Conservation (phyloP, 2,113 vertebrate species). For the Rhynchomys soricoides region DNA sequence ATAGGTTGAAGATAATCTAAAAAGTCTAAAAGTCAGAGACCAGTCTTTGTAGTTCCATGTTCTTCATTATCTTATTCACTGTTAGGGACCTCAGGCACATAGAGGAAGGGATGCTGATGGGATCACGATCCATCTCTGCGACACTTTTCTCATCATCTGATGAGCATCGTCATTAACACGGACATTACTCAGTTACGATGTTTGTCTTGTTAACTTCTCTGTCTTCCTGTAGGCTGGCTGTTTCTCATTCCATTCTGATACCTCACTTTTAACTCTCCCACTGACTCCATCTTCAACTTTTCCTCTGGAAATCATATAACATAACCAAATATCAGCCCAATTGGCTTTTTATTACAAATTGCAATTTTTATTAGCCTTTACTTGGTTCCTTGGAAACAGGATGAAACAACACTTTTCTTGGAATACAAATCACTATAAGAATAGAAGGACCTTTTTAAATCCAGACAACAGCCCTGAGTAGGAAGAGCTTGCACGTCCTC, state of each 20-base stretch:
- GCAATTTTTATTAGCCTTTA: neutral
- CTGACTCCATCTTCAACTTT: neutral
- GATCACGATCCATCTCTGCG: neutral
- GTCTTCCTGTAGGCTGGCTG: neutral
- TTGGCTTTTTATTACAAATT: slow-evolving; percentile 29
- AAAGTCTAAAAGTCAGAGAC: neutral
- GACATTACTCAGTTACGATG: neutral
- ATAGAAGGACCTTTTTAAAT: neutral
- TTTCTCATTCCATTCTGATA: neutral
- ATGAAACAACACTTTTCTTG: neutral
- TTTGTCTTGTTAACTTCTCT: neutral
- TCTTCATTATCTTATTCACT: neutral
- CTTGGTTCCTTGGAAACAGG: neutral
- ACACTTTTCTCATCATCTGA: neutral
- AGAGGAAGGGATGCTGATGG: neutral
- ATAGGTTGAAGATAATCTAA: neutral
- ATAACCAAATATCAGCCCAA: neutral
- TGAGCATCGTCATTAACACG: neutral
- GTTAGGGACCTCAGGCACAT: neutral
- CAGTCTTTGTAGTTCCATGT: neutral
- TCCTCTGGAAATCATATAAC: neutral
- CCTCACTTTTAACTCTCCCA: neutral
- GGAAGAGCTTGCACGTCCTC: neutral
- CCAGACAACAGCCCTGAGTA: neutral
- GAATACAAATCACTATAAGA: neutral